Base-by-base conservation (phyloP, 2,797 vertebrate genomes). In the Percopsis omiscomaycus region DNA sequence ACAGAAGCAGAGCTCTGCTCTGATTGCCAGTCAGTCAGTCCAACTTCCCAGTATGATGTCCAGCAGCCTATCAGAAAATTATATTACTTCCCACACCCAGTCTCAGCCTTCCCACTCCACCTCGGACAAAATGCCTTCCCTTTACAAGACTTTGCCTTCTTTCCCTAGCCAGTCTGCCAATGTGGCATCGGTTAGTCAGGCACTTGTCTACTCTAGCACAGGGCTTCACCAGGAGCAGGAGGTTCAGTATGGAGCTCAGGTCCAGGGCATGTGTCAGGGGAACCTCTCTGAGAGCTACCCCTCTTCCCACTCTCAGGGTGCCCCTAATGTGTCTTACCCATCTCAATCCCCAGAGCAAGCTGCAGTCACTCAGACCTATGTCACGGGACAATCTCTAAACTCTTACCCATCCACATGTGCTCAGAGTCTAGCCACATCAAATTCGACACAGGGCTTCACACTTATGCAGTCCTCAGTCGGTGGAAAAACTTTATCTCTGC, bases 1-100 rank as follows among this genome's bases (percentile, higher is more conserved):
- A 76, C 95, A 95, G 66, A 98, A 96, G 84, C 94, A 95, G 89
- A 96, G 92, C 84, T 95, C 96, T 27, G 95, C 96, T 74, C 94
- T 97, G 84, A 92, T 95, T 51, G 94, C 95, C 87, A 96, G 98
- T 88, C 96, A 98, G 92, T 94, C 95, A 73, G 92, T 93, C 61
- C 96, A 97, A 84, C 91, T 98, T 51, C 93, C 96, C 55, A 94
- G 91, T 78, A 90, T 98, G 51, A 89, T 98, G 86, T 95, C 97
- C 0, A 93, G 92, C 77, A 96, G 92, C 90, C 91, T 96, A 61
- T 93, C 96, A 55, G 96, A 96, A 86, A 94, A 92, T 58, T 98
- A 96, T 37, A 91, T 94, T 59, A 90, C 92, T 59, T 78, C 87
- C 53, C 94, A 95, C 77, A 94, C 91, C 84, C 95, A 96, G 84